Conservation (phyloP, 1,140 invertebrate genomes). For the Cydia strobilella region DNA sequence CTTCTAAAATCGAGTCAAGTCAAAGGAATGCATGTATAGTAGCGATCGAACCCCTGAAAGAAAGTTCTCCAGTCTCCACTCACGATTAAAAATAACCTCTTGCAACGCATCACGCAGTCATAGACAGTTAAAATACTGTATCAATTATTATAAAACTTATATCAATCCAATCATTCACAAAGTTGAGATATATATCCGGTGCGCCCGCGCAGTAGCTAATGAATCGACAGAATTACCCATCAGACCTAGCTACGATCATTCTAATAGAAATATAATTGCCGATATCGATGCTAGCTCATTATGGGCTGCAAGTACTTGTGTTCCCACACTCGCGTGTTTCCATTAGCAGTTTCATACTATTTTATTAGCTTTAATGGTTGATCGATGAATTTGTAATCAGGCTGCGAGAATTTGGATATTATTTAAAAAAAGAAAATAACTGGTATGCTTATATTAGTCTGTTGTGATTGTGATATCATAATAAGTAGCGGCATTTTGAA, state of each 20-base stretch:
- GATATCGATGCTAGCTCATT: slow-evolving; percentile 4
- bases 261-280: slow-evolving; percentile 2
- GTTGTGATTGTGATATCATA: too few species aligned
- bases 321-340: slow-evolving; percentile 14
- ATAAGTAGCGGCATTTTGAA: too few species aligned
- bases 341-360: background rate
- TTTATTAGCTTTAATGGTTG: background rate
- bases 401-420: background rate
- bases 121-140: background rate
- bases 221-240: slow-evolving; percentile 33
- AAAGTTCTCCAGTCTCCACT: background rate
- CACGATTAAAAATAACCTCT: background rate
- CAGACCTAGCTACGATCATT: background rate
- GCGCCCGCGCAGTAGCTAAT: slow-evolving; percentile 34
- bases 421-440: too few species aligned
- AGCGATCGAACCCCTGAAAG: too few species aligned
- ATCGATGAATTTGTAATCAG: slow-evolving; percentile 7
- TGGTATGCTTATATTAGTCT: too few species aligned
- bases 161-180: slow-evolving; percentile 31
- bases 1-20: too few species aligned
- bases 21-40: too few species aligned
- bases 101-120: background rate
- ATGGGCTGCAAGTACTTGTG: slow-evolving; percentile 6
- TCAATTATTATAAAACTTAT: background rate
- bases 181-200: slow-evolving; percentile 45